Evolutionary conservation across 2,888 invertebrate species (phyloP).

Genomic region (Brachyopa scutellaris): DNA sequence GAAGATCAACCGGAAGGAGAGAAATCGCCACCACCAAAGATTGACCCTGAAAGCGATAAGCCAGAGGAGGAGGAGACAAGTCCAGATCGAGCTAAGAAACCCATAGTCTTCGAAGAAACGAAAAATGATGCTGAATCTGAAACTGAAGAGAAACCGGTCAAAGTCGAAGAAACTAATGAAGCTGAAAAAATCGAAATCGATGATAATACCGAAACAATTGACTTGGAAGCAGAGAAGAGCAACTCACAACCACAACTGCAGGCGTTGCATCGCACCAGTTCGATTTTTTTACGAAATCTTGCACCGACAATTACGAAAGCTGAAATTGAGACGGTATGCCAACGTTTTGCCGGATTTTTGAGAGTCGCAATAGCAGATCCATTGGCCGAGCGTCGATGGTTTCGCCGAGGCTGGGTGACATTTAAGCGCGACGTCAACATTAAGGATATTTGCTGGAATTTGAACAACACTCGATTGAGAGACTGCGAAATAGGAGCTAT

Average conservation of each 20-base stretch:
- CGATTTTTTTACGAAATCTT: slow-evolving; percentile 97
- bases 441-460: slow-evolving; percentile 99
- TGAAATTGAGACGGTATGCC: slow-evolving; percentile 97
- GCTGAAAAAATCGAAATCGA: slow-evolving; percentile 80
- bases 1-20: slow-evolving; percentile 10
- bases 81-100: slow-evolving; percentile 15
- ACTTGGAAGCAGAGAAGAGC: slow-evolving; percentile 82
- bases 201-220: slow-evolving; percentile 80
- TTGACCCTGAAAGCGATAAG: slow-evolving; percentile 9
- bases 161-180: slow-evolving; percentile 62
- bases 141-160: slow-evolving; percentile 72
- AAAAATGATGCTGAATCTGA: slow-evolving; percentile 53
- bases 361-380: slow-evolving; percentile 98
- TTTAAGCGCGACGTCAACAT: slow-evolving; percentile 98
- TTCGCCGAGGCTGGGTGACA: slow-evolving; percentile 98
- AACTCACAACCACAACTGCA: slow-evolving; percentile 83
- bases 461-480: slow-evolving; percentile 92
- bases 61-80: slow-evolving; percentile 31
- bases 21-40: slow-evolving; percentile 7
- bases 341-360: slow-evolving; percentile 95
- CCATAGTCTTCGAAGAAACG: slow-evolving; percentile 43
- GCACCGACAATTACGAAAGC: slow-evolving; percentile 97
- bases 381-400: slow-evolving; percentile 96
- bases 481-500: slow-evolving; percentile 87
- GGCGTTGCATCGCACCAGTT: slow-evolving; percentile 96